phyloP scores from a whole-genome alignment of 2,888 invertebrate genomes.

The Apotomis betuletana region DNA sequence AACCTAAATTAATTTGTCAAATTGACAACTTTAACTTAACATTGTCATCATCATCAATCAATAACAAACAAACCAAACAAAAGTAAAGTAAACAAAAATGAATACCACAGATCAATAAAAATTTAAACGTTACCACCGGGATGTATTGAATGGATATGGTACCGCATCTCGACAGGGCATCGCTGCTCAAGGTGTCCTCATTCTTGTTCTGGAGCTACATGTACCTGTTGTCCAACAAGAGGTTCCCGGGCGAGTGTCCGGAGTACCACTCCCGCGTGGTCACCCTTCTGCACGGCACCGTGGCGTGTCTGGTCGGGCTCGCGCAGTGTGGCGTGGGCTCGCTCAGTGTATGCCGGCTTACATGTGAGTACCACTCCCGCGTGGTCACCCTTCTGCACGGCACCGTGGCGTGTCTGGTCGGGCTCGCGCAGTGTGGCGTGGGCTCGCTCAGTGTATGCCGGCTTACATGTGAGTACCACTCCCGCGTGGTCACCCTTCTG shows the following conservation, averaged over 20 bases:
- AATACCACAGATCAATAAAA: not conserved
- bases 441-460: conserved; percentile 51
- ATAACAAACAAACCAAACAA: not conserved
- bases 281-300: conserved; percentile 67
- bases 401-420: conserved; percentile 60
- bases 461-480: conserved; percentile 64
- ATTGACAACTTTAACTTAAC: conserved; percentile 22
- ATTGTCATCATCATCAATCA: not conserved
- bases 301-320: conserved; percentile 62
- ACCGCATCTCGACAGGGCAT: conserved; percentile 56
- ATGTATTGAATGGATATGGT: conserved; percentile 57
- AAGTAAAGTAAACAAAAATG: not conserved
- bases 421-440: conserved; percentile 65
- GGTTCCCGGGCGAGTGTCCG: conserved; percentile 52
- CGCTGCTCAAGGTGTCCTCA: conserved; percentile 63
- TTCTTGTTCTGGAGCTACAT: conserved; percentile 67
- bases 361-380: conserved; percentile 66
- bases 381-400: conserved; percentile 70
- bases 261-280: conserved; percentile 71
- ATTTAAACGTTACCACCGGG: not conserved
- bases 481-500: conserved; percentile 65
- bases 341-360: conserved; percentile 56
- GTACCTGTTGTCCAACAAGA: conserved; percentile 56
- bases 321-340: conserved; percentile 62
- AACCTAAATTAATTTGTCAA: conserved; percentile 7